Conservation (phyloP, 1,140 invertebrate species). For the Anagrus nilaparvatae region DNA sequence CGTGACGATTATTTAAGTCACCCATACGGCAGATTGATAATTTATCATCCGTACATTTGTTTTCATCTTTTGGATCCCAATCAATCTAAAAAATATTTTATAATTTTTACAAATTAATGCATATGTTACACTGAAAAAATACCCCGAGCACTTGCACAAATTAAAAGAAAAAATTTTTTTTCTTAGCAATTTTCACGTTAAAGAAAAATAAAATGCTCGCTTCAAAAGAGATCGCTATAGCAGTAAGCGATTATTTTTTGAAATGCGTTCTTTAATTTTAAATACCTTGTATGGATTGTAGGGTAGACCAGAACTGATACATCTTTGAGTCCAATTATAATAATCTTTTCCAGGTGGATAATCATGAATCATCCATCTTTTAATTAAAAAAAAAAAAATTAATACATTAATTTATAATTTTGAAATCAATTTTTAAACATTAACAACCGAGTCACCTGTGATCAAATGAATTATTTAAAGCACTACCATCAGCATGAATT, state of each 20-base stretch:
- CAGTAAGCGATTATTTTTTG: too few relatives aligned
- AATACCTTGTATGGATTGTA: slow-evolving; percentile 74
- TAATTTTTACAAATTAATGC: slow-evolving; percentile 2
- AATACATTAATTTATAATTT: slow-evolving; percentile 7
- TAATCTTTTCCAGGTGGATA: slow-evolving; percentile 68
- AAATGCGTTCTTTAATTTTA: too few relatives aligned
- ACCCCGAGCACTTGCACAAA: too few relatives aligned
- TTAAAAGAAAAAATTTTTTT: too few relatives aligned
- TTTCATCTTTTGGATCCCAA: slow-evolving; percentile 32
- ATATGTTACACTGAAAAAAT: slow-evolving; percentile 11
- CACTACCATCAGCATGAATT: slow-evolving; percentile 77
- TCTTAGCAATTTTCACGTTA: too few relatives aligned
- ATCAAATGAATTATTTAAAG: slow-evolving; percentile 63
- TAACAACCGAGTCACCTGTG: slow-evolving; percentile 50
- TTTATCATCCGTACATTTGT: slow-evolving; percentile 44
- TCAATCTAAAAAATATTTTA: slow-evolving; percentile 31
- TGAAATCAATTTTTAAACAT: neutral
- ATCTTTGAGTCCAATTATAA: slow-evolving; percentile 81
- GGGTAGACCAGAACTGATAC: slow-evolving; percentile 65
- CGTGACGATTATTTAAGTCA: slow-evolving; percentile 62
- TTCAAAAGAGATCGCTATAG: too few relatives aligned
- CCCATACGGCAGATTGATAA: slow-evolving; percentile 55
- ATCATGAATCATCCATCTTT: slow-evolving; percentile 52
- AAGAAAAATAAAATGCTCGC: too few relatives aligned
- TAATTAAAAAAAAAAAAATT: slow-evolving; percentile 9